Evolutionary conservation across 2,888 invertebrate species (phyloP), one percentile per base, ranked within the genome.

Genomic region (Prenolepis imparis): DNA sequence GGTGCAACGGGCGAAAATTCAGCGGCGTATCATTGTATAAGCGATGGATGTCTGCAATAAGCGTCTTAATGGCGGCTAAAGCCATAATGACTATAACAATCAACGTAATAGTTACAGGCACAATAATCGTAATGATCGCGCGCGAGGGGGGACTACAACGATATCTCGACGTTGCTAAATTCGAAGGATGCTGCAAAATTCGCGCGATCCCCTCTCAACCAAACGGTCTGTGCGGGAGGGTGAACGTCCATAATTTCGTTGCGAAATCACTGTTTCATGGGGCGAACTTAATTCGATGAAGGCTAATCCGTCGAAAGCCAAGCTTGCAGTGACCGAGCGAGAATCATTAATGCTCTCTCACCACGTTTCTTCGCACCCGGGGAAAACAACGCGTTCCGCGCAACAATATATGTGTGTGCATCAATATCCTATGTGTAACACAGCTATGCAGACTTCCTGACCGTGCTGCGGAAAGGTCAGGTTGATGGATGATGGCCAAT

Each of bases 41-140:
- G 55, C 82, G 75, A 75, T 88, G 86, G 82, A 86, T 82, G 87
- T 41, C 57, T 72, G 82, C 88, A 90, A 90, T 90, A 90, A 88
- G 87, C 77, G 85, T 80, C 81, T 86, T 90, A 90, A 90, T 90
- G 83, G 86, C 67, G 80, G 55, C 78, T 81, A 61, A 83, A 81
- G 61, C 80, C 67, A 48, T 87, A 85, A 87, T 77, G 89, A 84
- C 78, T 83, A 85, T 88, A 88, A 90, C 88, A 90, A 90, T 90
- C 89, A 90, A 88, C 90, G 85, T 90, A 90, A 90, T 83, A 90
- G 72, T 90, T 89, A 88, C 85, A 72, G 83, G 82, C 72, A 86
- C 89, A 90, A 87, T 90, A 86, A 48, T 48, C 82, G 74, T 90
- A 90, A 90, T 90, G 86, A 89, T 85, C 85, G 68, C 80, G 41